phyloP scores from a whole-genome alignment of 1,140 invertebrate species.

The Neodiprion pinetum region DNA sequence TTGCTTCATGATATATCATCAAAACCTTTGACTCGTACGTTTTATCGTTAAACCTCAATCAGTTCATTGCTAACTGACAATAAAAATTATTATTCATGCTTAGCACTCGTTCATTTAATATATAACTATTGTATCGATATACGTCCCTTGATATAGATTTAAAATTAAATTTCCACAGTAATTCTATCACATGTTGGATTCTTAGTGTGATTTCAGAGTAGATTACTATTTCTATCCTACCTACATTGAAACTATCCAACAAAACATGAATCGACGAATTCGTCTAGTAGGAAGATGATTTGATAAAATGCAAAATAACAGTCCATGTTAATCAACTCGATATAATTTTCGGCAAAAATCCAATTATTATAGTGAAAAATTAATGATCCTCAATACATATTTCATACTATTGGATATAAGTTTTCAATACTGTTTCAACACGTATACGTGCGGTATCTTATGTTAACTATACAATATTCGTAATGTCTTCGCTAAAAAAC shows the following conservation, averaged over 20 bases:
- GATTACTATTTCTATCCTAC: neutral
- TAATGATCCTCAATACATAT: neutral
- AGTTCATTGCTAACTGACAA: neutral
- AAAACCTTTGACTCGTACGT: neutral
- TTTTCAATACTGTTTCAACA: neutral
- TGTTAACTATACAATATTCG: neutral
- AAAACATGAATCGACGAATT: neutral
- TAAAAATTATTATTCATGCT: neutral
- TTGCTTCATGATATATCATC: too few species aligned
- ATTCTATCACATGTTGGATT: neutral
- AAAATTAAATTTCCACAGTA: neutral
- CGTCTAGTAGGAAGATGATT: neutral
- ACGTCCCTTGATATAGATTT: neutral
- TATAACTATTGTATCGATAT: neutral
- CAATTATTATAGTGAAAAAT: neutral
- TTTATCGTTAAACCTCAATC: neutral
- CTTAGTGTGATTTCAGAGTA: neutral
- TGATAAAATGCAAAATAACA: neutral
- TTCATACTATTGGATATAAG: neutral
- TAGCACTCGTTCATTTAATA: neutral
- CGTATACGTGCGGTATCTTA: neutral
- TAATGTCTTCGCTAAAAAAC: neutral
- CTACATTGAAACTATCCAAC: neutral
- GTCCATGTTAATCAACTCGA: neutral
- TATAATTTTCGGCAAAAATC: neutral